Conservation (phyloP, 2,797 vertebrate species). For the Anniella stebbinsi region DNA sequence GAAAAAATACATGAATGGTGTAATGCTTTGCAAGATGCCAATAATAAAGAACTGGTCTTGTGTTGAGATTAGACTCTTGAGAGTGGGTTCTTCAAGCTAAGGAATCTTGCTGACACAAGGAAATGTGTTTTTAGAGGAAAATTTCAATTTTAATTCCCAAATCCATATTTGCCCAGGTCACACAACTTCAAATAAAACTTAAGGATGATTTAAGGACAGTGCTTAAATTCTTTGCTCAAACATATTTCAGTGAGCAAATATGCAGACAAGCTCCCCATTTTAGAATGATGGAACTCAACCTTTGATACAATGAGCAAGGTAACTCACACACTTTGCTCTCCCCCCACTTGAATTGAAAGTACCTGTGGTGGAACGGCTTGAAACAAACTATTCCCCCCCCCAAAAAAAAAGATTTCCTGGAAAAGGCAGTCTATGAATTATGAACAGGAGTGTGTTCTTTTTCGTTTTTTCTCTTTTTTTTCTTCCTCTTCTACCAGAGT, state of each 20-base stretch:
- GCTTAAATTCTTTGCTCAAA: constrained; percentile 21
- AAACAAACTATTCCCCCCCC: not conserved
- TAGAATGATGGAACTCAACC: not conserved
- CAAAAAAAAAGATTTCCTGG: not conserved
- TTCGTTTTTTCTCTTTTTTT: not conserved
- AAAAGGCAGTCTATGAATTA: constrained; percentile 10
- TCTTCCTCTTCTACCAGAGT: not conserved
- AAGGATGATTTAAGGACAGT: not conserved
- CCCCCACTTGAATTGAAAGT: not conserved
- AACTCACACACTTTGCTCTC: not conserved
- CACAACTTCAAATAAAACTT: constrained; percentile 16
- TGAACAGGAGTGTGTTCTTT: not conserved
- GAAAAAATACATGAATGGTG: not conserved
- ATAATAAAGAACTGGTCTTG: not conserved
- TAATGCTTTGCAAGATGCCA: not conserved
- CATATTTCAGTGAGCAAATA: not conserved
- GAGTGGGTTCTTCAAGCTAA: not conserved
- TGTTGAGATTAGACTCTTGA: not conserved
- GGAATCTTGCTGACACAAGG: not conserved
- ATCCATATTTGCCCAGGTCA: constrained; percentile 21
- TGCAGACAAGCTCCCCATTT: not conserved
- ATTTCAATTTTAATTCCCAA: constrained; percentile 27
- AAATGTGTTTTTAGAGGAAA: not conserved
- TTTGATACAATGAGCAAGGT: not conserved
- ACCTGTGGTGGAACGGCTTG: not conserved